These are phyloP conservation scores for Halesus radiatus DNA, from an alignment of 1,140 invertebrate species.

Conservation along the genomic window DNA sequence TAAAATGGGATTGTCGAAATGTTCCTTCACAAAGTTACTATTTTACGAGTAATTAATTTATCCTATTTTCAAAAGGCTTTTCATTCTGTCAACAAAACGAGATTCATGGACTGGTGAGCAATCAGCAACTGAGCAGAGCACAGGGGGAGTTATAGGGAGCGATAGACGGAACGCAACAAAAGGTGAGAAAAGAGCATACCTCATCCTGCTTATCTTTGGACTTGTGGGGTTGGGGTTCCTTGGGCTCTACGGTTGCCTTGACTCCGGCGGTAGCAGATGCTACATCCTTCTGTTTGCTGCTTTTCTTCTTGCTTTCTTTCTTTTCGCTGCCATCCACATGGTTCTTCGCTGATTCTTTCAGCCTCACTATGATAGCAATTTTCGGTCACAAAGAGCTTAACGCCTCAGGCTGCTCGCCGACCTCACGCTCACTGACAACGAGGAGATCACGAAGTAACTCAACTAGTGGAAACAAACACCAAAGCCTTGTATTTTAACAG, in stretches of 20 bases:
- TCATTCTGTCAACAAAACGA: too few relatives aligned
- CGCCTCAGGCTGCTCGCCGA: conserved; percentile 1
- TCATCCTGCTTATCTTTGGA: conserved; percentile 51
- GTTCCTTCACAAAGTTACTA: too few relatives aligned
- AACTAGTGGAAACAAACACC: background rate
- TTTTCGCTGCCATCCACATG: conserved; percentile 69
- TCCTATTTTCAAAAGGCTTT: too few relatives aligned
- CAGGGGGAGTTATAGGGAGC: too few relatives aligned
- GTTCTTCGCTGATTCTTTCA: conserved; percentile 70
- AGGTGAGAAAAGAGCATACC: conserved; percentile 31
- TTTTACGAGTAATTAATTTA: too few relatives aligned
- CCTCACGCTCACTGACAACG: background rate
- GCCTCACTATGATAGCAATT: conserved; percentile 70
- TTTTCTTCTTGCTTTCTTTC: conserved; percentile 72
- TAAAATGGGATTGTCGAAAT: too few relatives aligned
- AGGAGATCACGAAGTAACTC: background rate
- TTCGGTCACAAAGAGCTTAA: conserved; percentile 51
- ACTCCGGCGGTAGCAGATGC: conserved; percentile 58
- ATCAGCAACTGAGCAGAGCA: too few relatives aligned
- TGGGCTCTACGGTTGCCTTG: conserved; percentile 41
- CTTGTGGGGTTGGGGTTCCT: conserved; percentile 45
- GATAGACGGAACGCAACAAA: background rate
- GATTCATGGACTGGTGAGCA: too few relatives aligned
- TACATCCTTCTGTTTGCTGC: conserved; percentile 65
- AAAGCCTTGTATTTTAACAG: conserved; percentile 19